phyloP scores from a whole-genome alignment of 2,888 invertebrate genomes.

The Melinaea menophilus region DNA sequence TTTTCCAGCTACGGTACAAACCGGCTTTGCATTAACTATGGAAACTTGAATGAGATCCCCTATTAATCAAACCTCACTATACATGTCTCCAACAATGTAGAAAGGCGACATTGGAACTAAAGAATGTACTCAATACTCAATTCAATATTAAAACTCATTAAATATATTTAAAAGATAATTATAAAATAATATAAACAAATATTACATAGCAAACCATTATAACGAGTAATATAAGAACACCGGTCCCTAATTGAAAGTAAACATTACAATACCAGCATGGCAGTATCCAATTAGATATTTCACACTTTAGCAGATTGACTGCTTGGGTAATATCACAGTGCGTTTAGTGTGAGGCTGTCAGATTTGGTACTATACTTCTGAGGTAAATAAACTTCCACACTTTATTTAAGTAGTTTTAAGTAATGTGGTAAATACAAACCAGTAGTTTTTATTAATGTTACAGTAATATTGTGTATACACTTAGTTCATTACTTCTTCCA shows the following conservation, averaged over 20 bases:
- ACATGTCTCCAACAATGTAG: no score
- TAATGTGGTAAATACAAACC: no score
- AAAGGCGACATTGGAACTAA: no score
- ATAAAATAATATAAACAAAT: background rate
- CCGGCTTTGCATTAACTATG: constrained; percentile 17
- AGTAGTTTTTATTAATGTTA: no score
- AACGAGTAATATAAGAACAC: background rate
- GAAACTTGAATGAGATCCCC: constrained; percentile 12
- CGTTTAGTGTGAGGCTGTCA: constrained; percentile 4
- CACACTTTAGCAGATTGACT: constrained; percentile 47
- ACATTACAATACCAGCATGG: constrained; percentile 4
- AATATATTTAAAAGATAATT: no score
- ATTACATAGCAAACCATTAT: background rate
- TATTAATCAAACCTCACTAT: background rate
- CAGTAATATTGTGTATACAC: no score
- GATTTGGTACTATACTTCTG: no score
- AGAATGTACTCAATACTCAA: no score
- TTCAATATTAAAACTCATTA: no score
- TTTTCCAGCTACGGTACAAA: constrained; percentile 15
- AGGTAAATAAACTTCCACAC: no score
- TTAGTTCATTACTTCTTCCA: no score
- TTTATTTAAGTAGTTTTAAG: no score
- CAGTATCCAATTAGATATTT: constrained; percentile 51
- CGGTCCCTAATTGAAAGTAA: background rate
- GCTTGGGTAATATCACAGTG: constrained; percentile 21